Evolutionary conservation across 2,113 vertebrate genomes (phyloP).

Genomic region (Protobothrops flavoviridis): DNA sequence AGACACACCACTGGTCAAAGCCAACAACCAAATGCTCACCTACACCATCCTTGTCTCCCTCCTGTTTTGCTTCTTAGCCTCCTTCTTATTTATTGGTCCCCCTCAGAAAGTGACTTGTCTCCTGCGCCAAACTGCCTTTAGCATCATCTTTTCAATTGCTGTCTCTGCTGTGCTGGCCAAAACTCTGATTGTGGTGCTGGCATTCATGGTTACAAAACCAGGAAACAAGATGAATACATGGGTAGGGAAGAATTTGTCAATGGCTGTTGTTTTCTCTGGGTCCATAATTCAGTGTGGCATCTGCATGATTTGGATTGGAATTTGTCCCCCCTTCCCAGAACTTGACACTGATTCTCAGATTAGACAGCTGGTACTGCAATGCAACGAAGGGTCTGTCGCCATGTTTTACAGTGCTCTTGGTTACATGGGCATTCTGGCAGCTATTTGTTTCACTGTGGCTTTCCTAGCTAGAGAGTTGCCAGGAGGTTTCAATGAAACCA

Average conservation of each 20-base stretch:
- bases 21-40: slow-evolving; percentile 13
- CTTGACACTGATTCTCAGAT: background rate
- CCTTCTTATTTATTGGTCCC: background rate
- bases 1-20: slow-evolving; percentile 2
- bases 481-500: slow-evolving; percentile 10
- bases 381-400: background rate
- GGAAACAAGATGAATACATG: background rate
- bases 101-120: background rate
- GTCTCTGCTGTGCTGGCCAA: slow-evolving; percentile 11
- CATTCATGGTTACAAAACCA: background rate
- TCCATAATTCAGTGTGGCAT: background rate
- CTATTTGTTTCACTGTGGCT: background rate
- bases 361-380: background rate
- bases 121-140: background rate
- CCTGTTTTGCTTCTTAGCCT: background rate
- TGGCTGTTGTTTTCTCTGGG: background rate
- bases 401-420: background rate
- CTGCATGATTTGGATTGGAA: background rate
- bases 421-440: background rate
- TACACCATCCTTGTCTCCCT: background rate
- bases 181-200: background rate
- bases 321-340: slow-evolving; percentile 8
- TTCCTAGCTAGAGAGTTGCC: slow-evolving; percentile 14
- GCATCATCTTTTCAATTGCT: background rate
- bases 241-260: background rate